These are phyloP conservation scores for Macrotis lagotis DNA, from an alignment of 2,113 vertebrate species.

Conservation along the genomic window DNA sequence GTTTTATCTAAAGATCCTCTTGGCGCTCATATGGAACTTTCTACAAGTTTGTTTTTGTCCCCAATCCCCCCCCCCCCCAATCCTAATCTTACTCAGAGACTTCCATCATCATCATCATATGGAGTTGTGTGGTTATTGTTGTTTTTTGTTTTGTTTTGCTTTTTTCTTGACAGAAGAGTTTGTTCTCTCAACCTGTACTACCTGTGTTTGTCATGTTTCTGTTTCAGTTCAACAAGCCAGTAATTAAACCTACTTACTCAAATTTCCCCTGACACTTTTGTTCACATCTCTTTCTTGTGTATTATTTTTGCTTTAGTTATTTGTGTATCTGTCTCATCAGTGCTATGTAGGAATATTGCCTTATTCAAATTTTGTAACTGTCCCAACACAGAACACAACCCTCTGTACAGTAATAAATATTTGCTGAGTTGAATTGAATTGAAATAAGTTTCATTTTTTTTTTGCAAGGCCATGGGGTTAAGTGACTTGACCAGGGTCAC, in stretches of 20 bases:
- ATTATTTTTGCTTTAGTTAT: background rate
- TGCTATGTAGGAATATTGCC: background rate
- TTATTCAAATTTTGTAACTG: background rate
- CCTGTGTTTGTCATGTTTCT: background rate
- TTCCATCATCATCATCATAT: background rate
- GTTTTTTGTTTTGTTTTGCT: background rate
- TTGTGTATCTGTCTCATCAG: background rate
- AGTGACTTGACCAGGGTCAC: too few species aligned
- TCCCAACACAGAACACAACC: background rate
- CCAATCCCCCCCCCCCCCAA: background rate
- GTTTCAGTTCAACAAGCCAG: background rate
- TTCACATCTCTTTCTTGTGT: background rate
- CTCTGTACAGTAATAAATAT: background rate
- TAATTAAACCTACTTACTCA: background rate
- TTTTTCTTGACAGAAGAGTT: background rate
- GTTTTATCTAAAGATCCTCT: background rate
- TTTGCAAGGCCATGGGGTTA: too few species aligned
- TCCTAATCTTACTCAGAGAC: background rate
- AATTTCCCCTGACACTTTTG: background rate
- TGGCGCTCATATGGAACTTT: background rate
- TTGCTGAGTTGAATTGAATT: background rate
- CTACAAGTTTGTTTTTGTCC: background rate
- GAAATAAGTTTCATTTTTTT: too few species aligned
- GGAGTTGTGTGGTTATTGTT: background rate
- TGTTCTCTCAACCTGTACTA: background rate